Conservation (phyloP, 2,113 vertebrate genomes). For the Gallinago media region DNA sequence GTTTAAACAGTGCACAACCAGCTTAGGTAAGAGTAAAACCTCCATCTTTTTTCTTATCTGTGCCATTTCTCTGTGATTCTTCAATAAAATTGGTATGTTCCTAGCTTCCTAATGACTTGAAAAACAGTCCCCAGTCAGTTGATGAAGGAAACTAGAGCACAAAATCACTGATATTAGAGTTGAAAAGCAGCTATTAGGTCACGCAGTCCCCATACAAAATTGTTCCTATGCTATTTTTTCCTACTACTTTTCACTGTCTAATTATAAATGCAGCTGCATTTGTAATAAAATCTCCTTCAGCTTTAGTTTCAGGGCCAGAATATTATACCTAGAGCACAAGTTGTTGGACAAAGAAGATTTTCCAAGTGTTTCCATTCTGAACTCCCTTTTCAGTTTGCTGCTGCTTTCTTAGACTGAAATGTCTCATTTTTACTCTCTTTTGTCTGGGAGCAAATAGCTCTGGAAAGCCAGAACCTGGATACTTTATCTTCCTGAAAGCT, state of each 20-base stretch:
- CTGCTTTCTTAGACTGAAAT: background rate
- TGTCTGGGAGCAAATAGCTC: background rate
- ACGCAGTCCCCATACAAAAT: background rate
- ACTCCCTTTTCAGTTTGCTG: background rate
- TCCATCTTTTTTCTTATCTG: background rate
- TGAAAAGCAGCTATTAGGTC: conserved; percentile 49
- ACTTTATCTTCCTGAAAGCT: background rate
- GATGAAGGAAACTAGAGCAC: conserved; percentile 26
- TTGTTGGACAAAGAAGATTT: background rate
- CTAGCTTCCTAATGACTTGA: conserved; percentile 20
- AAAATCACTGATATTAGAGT: conserved; percentile 1
- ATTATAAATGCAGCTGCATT: conserved; percentile 60
- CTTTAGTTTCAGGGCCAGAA: conserved; percentile 29
- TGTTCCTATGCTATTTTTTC: conserved; percentile 57
- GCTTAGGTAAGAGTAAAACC: background rate
- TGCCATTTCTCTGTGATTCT: background rate
- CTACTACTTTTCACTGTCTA: conserved; percentile 41
- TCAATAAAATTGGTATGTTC: background rate
- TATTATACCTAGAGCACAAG: background rate
- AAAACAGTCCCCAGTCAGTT: conserved; percentile 15
- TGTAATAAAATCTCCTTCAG: conserved; percentile 41
- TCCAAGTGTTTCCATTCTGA: background rate
- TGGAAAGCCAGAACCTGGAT: background rate
- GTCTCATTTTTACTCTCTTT: background rate
- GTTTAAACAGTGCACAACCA: background rate